These are phyloP conservation scores for Melanotaenia boesemani DNA, from an alignment of 2,797 vertebrate species.

Conservation along the genomic window DNA sequence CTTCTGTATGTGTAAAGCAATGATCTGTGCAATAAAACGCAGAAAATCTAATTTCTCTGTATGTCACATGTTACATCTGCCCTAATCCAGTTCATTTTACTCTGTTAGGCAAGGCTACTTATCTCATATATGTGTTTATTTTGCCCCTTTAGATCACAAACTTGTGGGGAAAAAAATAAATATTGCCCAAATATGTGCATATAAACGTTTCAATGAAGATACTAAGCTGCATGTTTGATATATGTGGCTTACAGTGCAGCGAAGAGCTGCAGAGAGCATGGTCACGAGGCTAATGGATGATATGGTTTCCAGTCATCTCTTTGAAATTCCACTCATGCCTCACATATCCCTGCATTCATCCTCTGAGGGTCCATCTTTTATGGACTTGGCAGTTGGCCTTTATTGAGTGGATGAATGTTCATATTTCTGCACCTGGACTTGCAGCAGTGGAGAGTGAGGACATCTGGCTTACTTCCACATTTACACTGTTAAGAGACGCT, in stretches of 20 bases:
- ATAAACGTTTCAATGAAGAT: too few relatives aligned
- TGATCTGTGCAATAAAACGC: slow-evolving; percentile 11
- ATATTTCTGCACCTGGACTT: slow-evolving; percentile 27
- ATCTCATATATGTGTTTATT: too few relatives aligned
- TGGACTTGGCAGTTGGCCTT: slow-evolving; percentile 10
- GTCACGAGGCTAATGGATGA: slow-evolving; percentile 11
- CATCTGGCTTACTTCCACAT: background rate
- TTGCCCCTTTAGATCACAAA: too few relatives aligned
- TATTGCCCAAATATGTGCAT: too few relatives aligned
- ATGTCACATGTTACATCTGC: slow-evolving; percentile 19
- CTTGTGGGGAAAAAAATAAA: too few relatives aligned
- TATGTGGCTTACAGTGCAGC: background rate
- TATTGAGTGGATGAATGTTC: slow-evolving; percentile 16
- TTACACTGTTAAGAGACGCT: background rate
- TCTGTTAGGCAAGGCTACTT: background rate
- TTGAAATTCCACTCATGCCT: slow-evolving; percentile 46
- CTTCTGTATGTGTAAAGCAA: background rate
- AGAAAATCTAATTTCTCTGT: slow-evolving; percentile 7
- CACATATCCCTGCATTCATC: slow-evolving; percentile 23
- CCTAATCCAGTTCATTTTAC: background rate
- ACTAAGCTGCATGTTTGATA: too few relatives aligned
- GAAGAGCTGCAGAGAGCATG: background rate
- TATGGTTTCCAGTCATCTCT: slow-evolving; percentile 22
- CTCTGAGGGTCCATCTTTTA: slow-evolving; percentile 15
- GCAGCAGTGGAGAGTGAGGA: background rate